A percentile compares a stretch with the other conserved stretches of the same genome.
Conservation (phyloP, 2,797 vertebrate genomes). For the Scolopax rusticola region DNA sequence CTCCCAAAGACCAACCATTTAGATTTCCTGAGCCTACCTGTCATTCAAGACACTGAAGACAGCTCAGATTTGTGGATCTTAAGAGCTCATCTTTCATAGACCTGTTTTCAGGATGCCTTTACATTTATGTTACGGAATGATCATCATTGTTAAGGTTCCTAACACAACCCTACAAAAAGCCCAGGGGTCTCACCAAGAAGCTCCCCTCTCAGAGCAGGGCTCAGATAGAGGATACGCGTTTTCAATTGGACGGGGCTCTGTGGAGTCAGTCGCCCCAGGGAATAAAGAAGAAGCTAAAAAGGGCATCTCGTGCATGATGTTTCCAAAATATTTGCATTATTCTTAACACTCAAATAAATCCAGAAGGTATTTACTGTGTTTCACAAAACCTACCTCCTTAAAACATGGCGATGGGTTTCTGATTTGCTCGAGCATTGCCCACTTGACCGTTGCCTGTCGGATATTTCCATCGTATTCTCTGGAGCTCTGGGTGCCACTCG, state of each 20-base stretch:
- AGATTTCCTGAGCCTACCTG: not conserved
- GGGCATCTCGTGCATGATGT: not conserved
- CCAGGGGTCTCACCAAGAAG: not conserved
- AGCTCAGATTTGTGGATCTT: not conserved
- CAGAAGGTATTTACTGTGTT: not conserved
- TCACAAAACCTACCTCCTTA: constrained; percentile 89
- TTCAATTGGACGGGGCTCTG: not conserved
- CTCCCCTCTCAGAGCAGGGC: not conserved
- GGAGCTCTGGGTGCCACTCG: constrained; percentile 97
- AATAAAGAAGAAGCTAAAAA: not conserved
- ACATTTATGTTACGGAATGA: not conserved
- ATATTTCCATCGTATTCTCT: constrained; percentile 98
- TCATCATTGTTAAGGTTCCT: not conserved
- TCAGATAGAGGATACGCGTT: not conserved
- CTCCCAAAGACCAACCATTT: not conserved
- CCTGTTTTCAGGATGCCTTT: not conserved
- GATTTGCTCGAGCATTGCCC: constrained; percentile 99
- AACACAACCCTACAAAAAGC: not conserved
- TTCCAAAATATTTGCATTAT: not conserved
- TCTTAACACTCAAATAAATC: not conserved
- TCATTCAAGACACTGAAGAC: not conserved
- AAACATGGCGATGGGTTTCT: constrained; percentile 96
- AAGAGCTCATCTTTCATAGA: not conserved
- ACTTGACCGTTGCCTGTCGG: constrained; percentile 96
- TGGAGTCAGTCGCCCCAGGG: not conserved